A percentile compares a stretch with the other conserved stretches of the same genome.
These are phyloP conservation scores for Trididemnum miniatum DNA, from an alignment of 23 tunicate genomes.

Conservation along the genomic window DNA sequence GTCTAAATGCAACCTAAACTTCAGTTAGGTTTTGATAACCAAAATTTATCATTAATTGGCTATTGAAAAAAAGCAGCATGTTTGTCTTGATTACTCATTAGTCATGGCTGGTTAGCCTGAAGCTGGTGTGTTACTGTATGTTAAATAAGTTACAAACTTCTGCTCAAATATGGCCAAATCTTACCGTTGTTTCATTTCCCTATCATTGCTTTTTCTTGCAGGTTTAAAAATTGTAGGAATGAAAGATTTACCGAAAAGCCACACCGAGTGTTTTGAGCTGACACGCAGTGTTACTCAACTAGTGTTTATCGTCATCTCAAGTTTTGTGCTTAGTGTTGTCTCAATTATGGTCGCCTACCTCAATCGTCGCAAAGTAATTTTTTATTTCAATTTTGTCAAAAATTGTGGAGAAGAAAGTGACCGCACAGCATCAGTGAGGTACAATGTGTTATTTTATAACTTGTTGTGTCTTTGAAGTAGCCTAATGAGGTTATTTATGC, in stretches of 20 bases:
- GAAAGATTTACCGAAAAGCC: neutral
- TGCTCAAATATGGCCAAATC: too few species aligned
- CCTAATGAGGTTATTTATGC: too few species aligned
- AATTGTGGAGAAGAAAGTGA: conserved; percentile 39
- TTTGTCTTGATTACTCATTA: too few species aligned
- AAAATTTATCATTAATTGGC: too few species aligned
- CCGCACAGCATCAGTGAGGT: conserved; percentile 4
- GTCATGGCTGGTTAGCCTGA: too few species aligned
- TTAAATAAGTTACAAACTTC: too few species aligned
- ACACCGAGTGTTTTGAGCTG: neutral
- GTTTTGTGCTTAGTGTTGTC: conserved; percentile 19
- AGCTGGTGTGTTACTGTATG: too few species aligned
- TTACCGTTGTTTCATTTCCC: neutral
- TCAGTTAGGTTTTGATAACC: too few species aligned
- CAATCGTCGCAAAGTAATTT: conserved; percentile 31
- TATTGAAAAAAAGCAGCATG: too few species aligned
- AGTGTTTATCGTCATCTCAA: conserved; percentile 23
- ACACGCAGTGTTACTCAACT: conserved; percentile 18
- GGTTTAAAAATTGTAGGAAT: neutral
- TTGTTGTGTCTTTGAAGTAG: too few species aligned
- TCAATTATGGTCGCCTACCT: conserved; percentile 36
- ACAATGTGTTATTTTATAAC: too few species aligned
- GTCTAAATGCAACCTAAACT: too few species aligned
- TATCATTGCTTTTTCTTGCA: neutral
- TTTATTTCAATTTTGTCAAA: conserved; percentile 21